These are phyloP conservation scores for Spilosoma lubricipeda DNA, from an alignment of 2,888 invertebrate genomes.

Conservation along the genomic window DNA sequence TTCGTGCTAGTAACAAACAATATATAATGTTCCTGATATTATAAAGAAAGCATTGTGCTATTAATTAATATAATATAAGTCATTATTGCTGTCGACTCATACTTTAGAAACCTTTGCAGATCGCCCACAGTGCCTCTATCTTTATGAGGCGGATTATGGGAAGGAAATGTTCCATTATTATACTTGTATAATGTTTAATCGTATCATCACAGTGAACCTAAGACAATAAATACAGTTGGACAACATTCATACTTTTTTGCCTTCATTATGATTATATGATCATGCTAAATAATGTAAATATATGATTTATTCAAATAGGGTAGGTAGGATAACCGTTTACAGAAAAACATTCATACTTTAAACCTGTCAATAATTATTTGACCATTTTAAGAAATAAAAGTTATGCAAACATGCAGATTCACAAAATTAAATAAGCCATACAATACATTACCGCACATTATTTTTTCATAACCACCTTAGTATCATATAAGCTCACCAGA, in stretches of 20 bases:
- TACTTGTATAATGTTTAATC: not conserved
- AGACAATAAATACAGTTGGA: not conserved
- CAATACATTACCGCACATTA: no score
- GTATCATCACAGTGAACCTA: slow-evolving; percentile 2
- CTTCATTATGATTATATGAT: no score
- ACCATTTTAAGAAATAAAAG: not conserved
- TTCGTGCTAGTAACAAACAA: no score
- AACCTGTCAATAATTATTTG: not conserved
- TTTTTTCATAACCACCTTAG: not conserved
- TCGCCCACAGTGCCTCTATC: not conserved
- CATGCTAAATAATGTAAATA: no score
- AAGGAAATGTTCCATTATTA: no score
- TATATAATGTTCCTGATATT: no score
- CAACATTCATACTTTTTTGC: no score
- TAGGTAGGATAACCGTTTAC: no score
- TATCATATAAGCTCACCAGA: not conserved
- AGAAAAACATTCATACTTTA: not conserved
- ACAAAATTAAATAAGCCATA: not conserved
- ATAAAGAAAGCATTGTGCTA: not conserved
- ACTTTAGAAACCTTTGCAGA: not conserved
- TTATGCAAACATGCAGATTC: not conserved
- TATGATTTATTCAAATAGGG: no score
- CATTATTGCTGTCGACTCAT: not conserved
- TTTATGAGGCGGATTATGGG: not conserved
- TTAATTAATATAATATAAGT: not conserved